A percentile compares a stretch with the other conserved stretches of the same genome.
phyloP scores from a whole-genome alignment of 2,888 invertebrate species.

The Lymantria monacha region DNA sequence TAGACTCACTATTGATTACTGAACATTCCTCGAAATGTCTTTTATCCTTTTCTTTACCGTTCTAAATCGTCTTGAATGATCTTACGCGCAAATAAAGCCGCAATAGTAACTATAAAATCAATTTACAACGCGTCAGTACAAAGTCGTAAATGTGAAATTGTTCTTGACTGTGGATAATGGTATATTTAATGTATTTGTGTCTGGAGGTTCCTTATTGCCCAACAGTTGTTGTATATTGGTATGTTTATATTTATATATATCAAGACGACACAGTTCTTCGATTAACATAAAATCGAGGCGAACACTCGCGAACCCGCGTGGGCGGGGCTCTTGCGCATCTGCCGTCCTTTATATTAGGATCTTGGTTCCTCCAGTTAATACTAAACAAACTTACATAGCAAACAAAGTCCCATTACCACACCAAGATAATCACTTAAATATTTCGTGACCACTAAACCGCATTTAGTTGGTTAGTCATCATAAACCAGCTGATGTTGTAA shows the following conservation, averaged over 20 bases:
- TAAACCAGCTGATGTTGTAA: constrained; percentile 59
- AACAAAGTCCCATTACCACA: constrained; percentile 30
- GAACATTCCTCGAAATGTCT: no score
- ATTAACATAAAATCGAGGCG: constrained; percentile 79
- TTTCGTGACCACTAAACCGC: constrained; percentile 59
- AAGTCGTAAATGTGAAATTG: constrained; percentile 77
- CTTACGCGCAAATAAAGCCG: constrained; percentile 58
- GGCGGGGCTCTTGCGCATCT: constrained; percentile 55
- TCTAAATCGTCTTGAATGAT: constrained; percentile 29
- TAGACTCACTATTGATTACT: no score
- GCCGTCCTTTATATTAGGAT: constrained; percentile 27
- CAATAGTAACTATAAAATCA: constrained; percentile 65
- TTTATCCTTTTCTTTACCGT: no score
- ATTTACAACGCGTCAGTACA: constrained; percentile 69
- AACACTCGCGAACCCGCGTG: constrained; percentile 58
- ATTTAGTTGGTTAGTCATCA: constrained; percentile 57
- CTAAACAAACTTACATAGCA: constrained; percentile 29
- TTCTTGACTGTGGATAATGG: constrained; percentile 63
- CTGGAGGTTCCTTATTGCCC: constrained; percentile 55
- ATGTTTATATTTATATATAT: constrained; percentile 30
- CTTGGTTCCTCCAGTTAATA: constrained; percentile 9
- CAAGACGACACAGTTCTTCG: constrained; percentile 76
- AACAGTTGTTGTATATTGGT: constrained; percentile 52
- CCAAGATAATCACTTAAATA: constrained; percentile 43
- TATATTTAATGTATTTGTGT: constrained; percentile 61